phyloP scores from a whole-genome alignment of 30 jellyfish, hydroid and myxozoan genomes.

The Turritopsis rubra region DNA sequence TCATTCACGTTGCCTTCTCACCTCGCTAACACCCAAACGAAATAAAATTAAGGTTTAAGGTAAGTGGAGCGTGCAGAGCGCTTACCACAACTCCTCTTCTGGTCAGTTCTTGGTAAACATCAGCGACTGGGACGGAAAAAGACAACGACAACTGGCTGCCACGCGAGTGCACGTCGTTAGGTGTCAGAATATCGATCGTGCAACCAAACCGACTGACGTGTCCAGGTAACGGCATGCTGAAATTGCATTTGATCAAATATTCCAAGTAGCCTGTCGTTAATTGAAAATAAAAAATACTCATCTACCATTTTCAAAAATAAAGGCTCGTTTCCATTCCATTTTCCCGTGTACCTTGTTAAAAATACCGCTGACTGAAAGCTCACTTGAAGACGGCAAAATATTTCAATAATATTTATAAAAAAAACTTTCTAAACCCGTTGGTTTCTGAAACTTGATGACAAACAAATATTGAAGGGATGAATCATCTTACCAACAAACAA shows the following conservation, averaged over 20 bases:
- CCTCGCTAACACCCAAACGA: too few relatives aligned
- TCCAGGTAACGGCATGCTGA: conserved; percentile 2
- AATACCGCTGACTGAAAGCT: too few relatives aligned
- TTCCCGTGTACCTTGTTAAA: too few relatives aligned
- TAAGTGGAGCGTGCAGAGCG: neutral
- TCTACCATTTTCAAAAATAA: too few relatives aligned
- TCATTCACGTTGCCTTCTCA: too few relatives aligned
- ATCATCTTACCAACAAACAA: too few relatives aligned
- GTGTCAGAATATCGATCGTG: conserved; percentile 34
- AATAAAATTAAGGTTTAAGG: neutral
- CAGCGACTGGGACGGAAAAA: conserved; percentile 42
- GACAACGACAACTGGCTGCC: conserved; percentile 81
- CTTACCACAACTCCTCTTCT: conserved; percentile 87
- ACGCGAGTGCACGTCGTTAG: conserved; percentile 44
- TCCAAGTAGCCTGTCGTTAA: conserved; percentile 64
- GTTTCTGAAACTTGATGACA: too few relatives aligned
- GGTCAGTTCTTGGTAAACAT: conserved; percentile 33
- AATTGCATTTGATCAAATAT: conserved; percentile 19
- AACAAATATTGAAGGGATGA: too few relatives aligned
- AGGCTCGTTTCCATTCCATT: too few relatives aligned
- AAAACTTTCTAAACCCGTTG: too few relatives aligned
- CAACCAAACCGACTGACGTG: conserved; percentile 5
- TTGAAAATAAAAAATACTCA: neutral
- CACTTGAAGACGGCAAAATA: too few relatives aligned
- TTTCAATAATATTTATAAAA: too few relatives aligned